phyloP scores from a whole-genome alignment of 2,113 vertebrate genomes.

The Oenanthe melanoleuca region DNA sequence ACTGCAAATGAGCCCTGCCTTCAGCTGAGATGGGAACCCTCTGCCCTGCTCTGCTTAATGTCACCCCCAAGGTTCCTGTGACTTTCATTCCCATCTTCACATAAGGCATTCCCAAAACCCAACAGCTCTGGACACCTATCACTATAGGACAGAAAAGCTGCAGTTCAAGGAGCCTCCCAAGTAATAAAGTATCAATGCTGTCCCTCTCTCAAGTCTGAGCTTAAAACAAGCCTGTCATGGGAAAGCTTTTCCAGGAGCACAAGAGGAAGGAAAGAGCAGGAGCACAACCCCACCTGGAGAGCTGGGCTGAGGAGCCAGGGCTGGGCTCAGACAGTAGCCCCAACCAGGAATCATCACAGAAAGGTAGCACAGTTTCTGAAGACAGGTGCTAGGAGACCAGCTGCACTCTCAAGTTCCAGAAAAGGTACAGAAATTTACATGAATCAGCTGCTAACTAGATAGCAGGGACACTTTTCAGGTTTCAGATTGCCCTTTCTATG shows the following conservation, averaged over 20 bases:
- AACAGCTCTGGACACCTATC: not conserved
- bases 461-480: not conserved
- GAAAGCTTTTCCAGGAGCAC: not conserved
- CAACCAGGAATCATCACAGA: accelerated
- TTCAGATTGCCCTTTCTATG: not conserved
- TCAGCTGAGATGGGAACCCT: not conserved
- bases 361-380: not conserved
- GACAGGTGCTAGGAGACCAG: not conserved
- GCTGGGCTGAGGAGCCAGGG: not conserved
- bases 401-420: not conserved
- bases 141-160: not conserved
- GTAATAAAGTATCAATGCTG: not conserved
- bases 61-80: not conserved
- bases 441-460: not conserved
- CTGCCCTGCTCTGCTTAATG: not conserved
- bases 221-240: not conserved
- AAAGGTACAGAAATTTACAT: not conserved
- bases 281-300: accelerated
- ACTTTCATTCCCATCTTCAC: not conserved
- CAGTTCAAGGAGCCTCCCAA: not conserved
- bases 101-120: not conserved
- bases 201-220: not conserved
- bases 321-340: not conserved
- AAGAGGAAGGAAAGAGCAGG: not conserved
- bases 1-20: not conserved